Evolutionary conservation across 2,797 vertebrate genomes (phyloP).

Genomic region (Cynodonichthys magdalenae): DNA sequence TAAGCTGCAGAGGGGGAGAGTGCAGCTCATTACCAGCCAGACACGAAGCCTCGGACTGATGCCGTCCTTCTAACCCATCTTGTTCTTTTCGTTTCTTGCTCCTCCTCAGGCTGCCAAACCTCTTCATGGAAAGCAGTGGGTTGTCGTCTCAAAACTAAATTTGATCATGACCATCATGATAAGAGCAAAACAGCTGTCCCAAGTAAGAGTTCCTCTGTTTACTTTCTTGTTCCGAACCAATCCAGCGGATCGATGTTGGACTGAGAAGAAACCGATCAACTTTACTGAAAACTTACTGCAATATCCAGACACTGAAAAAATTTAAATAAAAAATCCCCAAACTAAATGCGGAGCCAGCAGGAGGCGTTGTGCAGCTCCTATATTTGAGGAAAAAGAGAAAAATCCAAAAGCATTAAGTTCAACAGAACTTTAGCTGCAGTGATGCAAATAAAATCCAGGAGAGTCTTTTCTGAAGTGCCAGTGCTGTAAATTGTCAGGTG

Average conservation of each 20-base stretch:
- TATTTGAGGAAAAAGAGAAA: conserved; percentile 7
- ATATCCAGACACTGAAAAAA: background rate
- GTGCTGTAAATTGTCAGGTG: conserved; percentile 87
- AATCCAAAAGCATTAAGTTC: conserved; percentile 48
- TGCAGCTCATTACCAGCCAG: conserved; percentile 84
- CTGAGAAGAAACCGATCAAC: background rate
- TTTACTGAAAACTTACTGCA: conserved; percentile 10
- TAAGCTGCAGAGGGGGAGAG: background rate
- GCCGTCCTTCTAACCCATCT: conserved; percentile 81
- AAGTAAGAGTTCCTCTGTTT: conserved; percentile 33
- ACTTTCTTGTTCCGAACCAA: conserved; percentile 9
- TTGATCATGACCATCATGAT: conserved; percentile 77
- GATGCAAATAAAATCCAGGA: conserved; percentile 49
- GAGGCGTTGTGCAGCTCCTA: conserved; percentile 7
- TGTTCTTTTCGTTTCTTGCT: conserved; percentile 91
- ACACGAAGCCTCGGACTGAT: conserved; percentile 86
- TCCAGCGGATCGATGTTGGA: conserved; percentile 9
- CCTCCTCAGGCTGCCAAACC: conserved; percentile 91
- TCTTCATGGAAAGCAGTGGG: conserved; percentile 88
- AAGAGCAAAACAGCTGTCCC: conserved; percentile 8
- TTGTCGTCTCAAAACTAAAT: conserved; percentile 55
- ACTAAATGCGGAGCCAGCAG: conserved; percentile 20
- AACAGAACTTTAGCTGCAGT: conserved; percentile 34
- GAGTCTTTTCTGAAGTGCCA: conserved; percentile 42
- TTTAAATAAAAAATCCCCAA: background rate